These are phyloP conservation scores for Oxytorus armatus DNA, from an alignment of 2,888 invertebrate species.

Conservation along the genomic window DNA sequence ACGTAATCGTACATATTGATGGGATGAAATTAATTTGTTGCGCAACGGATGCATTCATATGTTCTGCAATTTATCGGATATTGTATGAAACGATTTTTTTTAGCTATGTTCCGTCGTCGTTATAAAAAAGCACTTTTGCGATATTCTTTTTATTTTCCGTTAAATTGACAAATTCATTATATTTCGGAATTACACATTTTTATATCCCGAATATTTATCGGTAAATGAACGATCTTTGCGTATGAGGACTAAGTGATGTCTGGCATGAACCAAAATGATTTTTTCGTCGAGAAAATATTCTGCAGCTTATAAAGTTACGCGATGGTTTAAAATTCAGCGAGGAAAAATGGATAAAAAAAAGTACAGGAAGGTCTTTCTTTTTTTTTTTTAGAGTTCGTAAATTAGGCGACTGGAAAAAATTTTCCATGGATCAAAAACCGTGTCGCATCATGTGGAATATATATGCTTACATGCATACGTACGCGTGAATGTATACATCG, in stretches of 20 bases:
- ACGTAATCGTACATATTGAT: slow-evolving; percentile 4
- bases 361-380: not conserved
- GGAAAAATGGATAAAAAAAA: not conserved
- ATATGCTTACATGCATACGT: not conserved
- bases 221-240: no score
- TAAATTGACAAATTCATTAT: no score
- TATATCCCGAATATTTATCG: no score
- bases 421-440: not conserved
- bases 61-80: no score
- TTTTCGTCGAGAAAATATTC: no score
- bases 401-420: not conserved
- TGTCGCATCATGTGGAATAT: not conserved
- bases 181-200: no score
- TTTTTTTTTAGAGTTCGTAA: not conserved
- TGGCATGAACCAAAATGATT: no score
- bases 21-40: not conserved
- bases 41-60: not conserved
- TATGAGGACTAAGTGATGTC: no score
- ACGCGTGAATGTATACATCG: not conserved
- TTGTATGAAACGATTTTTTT: no score
- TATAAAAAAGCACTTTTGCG: no score
- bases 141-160: no score
- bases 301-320: not conserved
- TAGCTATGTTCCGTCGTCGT: no score
- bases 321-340: not conserved